These are phyloP conservation scores for Campopleginae sp. DNA, from an alignment of 2,888 invertebrate genomes.

Conservation along the genomic window DNA sequence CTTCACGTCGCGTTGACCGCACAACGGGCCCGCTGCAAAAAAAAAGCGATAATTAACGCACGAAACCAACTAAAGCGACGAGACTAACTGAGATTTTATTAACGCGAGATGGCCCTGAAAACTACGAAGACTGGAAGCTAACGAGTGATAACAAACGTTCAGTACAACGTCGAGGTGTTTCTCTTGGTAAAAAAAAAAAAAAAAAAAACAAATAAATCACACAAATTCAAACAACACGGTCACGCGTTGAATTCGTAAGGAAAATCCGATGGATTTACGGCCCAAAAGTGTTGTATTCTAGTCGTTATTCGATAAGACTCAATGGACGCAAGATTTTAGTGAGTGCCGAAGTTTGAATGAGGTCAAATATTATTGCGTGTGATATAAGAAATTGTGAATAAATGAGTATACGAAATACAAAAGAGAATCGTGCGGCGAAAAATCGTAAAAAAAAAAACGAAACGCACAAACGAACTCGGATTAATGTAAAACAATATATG, in stretches of 20 bases:
- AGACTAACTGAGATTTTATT: not conserved
- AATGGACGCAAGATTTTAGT: not conserved
- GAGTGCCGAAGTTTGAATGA: constrained; percentile 17
- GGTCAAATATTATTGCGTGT: constrained; percentile 1
- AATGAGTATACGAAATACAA: not conserved
- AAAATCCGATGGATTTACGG: not conserved
- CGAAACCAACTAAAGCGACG: not conserved
- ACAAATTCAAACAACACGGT: constrained; percentile 11
- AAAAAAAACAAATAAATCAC: not conserved
- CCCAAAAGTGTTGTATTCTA: constrained; percentile 65
- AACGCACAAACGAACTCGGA: not conserved
- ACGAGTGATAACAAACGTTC: not conserved
- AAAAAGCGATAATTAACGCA: not conserved
- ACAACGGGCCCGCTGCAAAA: not conserved
- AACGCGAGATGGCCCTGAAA: not conserved
- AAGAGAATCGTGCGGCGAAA: constrained; percentile 1
- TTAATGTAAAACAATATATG: constrained; percentile 46
- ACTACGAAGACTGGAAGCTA: not conserved
- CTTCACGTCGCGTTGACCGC: constrained; percentile 53
- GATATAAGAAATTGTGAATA: constrained; percentile 7
- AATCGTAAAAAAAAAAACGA: constrained; percentile 13
- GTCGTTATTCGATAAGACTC: constrained; percentile 62
- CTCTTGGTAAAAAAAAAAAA: not conserved
- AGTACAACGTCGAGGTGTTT: not conserved
- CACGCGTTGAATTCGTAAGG: not conserved